phyloP scores from a whole-genome alignment of 2,888 invertebrate species.

The Cataglyphis cursor region DNA sequence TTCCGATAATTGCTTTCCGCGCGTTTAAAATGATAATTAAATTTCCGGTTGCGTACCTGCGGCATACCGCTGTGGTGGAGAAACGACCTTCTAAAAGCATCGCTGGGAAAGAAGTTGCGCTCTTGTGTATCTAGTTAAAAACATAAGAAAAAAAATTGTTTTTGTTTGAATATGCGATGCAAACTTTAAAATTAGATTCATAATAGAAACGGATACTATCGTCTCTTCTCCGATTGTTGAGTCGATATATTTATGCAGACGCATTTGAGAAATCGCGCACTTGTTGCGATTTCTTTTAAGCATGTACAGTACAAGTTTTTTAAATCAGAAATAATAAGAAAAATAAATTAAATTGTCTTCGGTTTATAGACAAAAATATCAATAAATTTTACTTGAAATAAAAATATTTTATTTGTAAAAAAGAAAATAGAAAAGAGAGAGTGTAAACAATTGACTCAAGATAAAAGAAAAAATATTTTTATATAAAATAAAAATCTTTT shows the following conservation, averaged over 20 bases:
- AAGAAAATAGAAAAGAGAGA: neutral
- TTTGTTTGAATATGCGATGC: slow-evolving; percentile 1
- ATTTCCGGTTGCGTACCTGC: slow-evolving; percentile 79
- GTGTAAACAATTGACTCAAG: neutral
- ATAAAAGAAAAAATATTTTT: slow-evolving; percentile 23
- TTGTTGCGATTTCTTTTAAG: neutral
- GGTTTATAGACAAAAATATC: neutral
- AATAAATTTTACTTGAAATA: neutral
- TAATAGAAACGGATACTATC: neutral
- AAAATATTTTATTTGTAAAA: slow-evolving; percentile 4
- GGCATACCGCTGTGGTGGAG: slow-evolving; percentile 68
- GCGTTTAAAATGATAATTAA: slow-evolving; percentile 85
- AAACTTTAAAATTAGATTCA: slow-evolving; percentile 10
- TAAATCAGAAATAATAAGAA: neutral
- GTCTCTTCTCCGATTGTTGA: neutral
- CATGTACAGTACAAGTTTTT: neutral
- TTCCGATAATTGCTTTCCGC: slow-evolving; percentile 85
- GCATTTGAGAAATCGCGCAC: neutral
- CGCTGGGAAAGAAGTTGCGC: slow-evolving; percentile 52
- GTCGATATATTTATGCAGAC: neutral
- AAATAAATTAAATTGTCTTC: slow-evolving; percentile 16
- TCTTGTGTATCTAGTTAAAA: neutral
- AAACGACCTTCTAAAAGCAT: slow-evolving; percentile 64
- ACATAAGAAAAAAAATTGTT: neutral
- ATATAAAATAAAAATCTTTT: neutral